These are phyloP conservation scores for Acromyrmex echinatior DNA, from an alignment of 1,140 invertebrate genomes.

Conservation along the genomic window DNA sequence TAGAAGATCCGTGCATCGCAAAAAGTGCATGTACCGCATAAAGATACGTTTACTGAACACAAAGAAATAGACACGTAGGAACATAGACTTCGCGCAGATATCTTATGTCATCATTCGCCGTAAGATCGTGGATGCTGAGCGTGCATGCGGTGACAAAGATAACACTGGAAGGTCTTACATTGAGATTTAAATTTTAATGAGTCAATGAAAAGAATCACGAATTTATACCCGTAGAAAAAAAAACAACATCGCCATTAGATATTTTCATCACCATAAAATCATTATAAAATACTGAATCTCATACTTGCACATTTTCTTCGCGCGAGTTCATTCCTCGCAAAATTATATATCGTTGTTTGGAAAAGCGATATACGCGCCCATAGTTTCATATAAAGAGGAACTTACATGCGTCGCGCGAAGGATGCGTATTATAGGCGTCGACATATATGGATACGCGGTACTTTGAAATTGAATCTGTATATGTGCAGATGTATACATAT, in stretches of 20 bases:
- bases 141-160: constrained; percentile 8
- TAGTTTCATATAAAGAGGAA: neutral
- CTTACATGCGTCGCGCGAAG: constrained; percentile 31
- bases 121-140: constrained; percentile 19
- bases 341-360: constrained; percentile 5
- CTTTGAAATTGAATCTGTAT: constrained; percentile 35
- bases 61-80: neutral
- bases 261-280: neutral
- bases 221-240: neutral
- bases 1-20: neutral
- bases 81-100: neutral
- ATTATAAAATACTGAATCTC: neutral
- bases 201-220: neutral
- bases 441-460: constrained; percentile 2
- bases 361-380: constrained; percentile 12
- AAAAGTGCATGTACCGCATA: neutral
- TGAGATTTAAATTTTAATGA: neutral
- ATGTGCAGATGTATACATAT: constrained; percentile 11
- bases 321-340: neutral
- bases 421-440: constrained; percentile 22
- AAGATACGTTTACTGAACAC: neutral
- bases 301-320: neutral
- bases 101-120: constrained; percentile 33
- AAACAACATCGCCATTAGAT: neutral
- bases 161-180: neutral